Base-by-base conservation (phyloP, 1,140 invertebrate species). In the Nebria ingens region DNA sequence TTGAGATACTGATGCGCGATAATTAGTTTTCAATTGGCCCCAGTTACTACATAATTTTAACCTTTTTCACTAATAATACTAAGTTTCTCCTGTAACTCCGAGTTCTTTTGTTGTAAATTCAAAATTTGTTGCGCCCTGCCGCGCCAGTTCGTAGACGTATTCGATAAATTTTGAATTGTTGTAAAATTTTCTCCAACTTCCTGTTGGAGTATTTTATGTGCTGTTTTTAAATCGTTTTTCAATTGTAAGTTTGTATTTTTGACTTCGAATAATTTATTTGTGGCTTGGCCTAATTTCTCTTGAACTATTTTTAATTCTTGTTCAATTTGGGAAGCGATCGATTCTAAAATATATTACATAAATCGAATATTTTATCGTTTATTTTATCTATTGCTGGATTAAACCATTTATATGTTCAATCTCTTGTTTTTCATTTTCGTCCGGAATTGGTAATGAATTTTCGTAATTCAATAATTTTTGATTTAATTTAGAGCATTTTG, bases 71-170 rank as follows among this genome's bases (percentile, higher is more conserved):
- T 15, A 9, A 19, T 13, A 85, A 59, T n/a, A n/a, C n/a, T n/a
- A n/a, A n/a, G n/a, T 63, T 80, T 85, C 19, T 76, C 73, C 59
- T 79, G 79, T 0, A 86, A 60, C 56, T 86, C 82, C 13, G 64
- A 65, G 40, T 85, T 70, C 71, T 81, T 84, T 56, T 79, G 75
- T 61, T 84, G 81, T 20, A 87, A 65, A 21, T 79, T 69, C 13
- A 77, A 63, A 55, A 87, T 85, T 64, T 85, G 82, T 59, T 87
- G 81, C 1, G 84, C 82, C 59, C 85, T 74, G 6, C 85, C 85
- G 58, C 83, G 80, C 84, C 84, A 87, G 21, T 71, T 74, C 0
- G 71, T 60, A 55, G 23, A 51, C 0, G 53, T 40, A 34, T 56
- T 62, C 20, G 38, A 58, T 4, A 61, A 49, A 23, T 19, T 57